A percentile compares a stretch with the other conserved stretches of the same genome.
Conservation (phyloP, 2,113 vertebrate species). For the Trochalopteron elliotii region DNA sequence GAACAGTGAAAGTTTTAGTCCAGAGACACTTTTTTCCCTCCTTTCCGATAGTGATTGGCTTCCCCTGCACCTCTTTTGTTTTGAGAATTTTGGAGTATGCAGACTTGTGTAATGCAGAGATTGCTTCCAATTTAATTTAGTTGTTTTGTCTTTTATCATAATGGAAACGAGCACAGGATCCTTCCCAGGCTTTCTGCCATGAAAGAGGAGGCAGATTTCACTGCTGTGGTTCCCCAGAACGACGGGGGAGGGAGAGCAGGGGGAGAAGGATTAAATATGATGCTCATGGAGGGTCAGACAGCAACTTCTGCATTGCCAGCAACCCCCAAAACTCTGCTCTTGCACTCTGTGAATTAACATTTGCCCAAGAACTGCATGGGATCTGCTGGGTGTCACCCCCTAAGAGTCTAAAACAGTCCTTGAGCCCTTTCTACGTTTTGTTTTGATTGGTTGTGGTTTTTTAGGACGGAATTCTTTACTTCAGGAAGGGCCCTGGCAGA, state of each 20-base stretch:
- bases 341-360: background rate
- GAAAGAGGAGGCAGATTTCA: background rate
- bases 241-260: background rate
- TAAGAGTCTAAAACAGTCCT: background rate
- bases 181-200: conserved; percentile 35
- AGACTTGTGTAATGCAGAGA: conserved; percentile 67
- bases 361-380: fast-evolving
- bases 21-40: background rate
- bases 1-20: background rate
- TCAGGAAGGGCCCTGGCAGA: background rate
- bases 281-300: background rate
- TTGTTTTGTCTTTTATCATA: conserved; percentile 86
- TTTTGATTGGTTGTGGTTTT: background rate
- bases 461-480: background rate
- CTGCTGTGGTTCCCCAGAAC: background rate
- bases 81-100: conserved; percentile 48
- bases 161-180: conserved; percentile 42
- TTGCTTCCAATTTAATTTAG: conserved; percentile 88
- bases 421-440: background rate
- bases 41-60: background rate
- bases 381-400: background rate
- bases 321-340: background rate
- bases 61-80: conserved; percentile 51
- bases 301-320: background rate
- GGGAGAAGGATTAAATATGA: background rate